Conservation (phyloP, 2,113 vertebrate species). For the Hypomesus transpacificus region DNA sequence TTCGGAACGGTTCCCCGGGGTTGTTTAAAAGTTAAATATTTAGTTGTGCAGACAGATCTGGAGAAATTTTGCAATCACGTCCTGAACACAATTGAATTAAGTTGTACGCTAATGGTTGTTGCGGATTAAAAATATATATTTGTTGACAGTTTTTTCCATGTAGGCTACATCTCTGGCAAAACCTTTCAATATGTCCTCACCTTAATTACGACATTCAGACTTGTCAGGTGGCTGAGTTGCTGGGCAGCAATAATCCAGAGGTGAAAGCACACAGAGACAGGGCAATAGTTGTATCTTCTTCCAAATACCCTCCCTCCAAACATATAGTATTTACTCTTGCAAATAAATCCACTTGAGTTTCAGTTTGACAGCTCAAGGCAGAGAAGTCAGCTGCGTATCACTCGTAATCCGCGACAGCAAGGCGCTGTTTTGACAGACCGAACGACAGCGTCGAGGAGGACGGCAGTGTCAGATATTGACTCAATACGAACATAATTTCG, state of each 20-base stretch:
- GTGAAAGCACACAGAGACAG: conserved; percentile 42
- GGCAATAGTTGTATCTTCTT: conserved; percentile 45
- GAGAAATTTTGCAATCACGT: neutral
- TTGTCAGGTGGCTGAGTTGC: conserved; percentile 75
- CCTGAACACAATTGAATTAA: neutral
- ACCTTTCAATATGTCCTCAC: conserved; percentile 56
- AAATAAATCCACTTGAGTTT: conserved; percentile 56
- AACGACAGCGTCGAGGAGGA: conserved; percentile 51
- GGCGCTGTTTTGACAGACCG: conserved; percentile 59
- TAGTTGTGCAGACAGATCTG: conserved; percentile 9
- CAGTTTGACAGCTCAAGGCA: conserved; percentile 72
- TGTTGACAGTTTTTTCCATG: neutral
- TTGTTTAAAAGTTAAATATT: conserved; percentile 48
- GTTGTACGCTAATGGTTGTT: neutral
- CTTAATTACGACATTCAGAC: conserved; percentile 77
- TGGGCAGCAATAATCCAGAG: conserved; percentile 71
- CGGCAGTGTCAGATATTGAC: conserved; percentile 55
- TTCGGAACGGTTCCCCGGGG: conserved; percentile 29
- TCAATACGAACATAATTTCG: conserved; percentile 54
- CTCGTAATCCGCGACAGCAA: conserved; percentile 61
- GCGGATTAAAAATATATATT: neutral
- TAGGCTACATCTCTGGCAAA: neutral
- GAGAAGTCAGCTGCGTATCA: conserved; percentile 53
- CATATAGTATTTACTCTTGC: conserved; percentile 48
- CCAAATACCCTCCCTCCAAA: conserved; percentile 38